Conservation (phyloP, 2,888 invertebrate genomes). For the Eucera pruinosa region DNA sequence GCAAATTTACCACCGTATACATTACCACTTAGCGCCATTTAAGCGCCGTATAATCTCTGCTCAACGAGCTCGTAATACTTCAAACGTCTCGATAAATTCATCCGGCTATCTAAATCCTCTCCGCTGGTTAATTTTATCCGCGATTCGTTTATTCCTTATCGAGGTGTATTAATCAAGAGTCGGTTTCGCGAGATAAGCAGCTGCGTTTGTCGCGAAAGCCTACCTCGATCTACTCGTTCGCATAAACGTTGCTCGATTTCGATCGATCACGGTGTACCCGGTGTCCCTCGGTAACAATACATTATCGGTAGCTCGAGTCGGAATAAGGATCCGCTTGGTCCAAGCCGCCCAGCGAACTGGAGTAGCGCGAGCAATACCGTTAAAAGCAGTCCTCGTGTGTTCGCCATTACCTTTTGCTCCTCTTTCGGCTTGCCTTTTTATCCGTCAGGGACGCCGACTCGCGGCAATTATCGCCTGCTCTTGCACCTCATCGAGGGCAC, state of each 20-base stretch:
- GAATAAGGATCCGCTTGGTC: constrained; percentile 26
- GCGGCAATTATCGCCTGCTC: constrained; percentile 6
- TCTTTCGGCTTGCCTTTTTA: constrained; percentile 12
- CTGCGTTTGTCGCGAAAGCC: too few relatives aligned
- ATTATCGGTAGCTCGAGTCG: constrained; percentile 1
- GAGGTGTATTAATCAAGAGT: neutral
- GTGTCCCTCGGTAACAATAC: neutral
- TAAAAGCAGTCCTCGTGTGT: constrained; percentile 48
- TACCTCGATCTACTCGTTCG: neutral
- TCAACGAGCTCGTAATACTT: too few relatives aligned
- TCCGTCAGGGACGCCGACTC: constrained; percentile 2
- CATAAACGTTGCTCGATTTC: neutral
- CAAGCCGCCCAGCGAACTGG: constrained; percentile 39
- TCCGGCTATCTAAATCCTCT: too few relatives aligned
- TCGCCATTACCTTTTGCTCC: constrained; percentile 47
- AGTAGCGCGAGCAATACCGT: constrained; percentile 56
- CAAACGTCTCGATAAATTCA: too few relatives aligned
- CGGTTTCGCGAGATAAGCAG: neutral
- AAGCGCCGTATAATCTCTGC: too few relatives aligned
- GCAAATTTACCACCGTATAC: too few relatives aligned
- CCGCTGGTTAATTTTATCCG: neutral
- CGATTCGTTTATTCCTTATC: neutral
- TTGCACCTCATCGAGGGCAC: neutral
- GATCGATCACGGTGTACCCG: neutral
- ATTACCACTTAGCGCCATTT: too few relatives aligned